Evolutionary conservation across 2,888 invertebrate genomes (phyloP), one percentile per base, ranked within the genome.

Genomic region (Druceiella hillmani): DNA sequence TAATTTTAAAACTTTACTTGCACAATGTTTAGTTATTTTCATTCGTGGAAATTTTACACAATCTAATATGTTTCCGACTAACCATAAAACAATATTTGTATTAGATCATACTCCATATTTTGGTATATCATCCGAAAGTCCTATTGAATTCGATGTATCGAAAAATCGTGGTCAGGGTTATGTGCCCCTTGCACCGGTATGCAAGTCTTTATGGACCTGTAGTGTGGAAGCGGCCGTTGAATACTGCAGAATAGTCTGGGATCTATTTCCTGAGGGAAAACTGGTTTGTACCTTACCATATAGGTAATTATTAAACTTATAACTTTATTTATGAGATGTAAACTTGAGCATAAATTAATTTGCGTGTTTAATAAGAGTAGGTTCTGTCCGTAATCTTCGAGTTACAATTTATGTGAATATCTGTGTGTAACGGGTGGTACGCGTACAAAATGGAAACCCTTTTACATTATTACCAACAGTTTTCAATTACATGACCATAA

Each of bases 221-320:
- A 87, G 89, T 48, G 89, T 97, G 1, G 98, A 98, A 71, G 87
- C 92, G 2, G 86, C 92, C 1, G 79, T 97, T 41, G 99, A 99
- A 63, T 98, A 97, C 58, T 92, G 94, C 53, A 79, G 98, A 14
- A 90, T 99, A 50, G 90, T 94, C 1, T 94, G 92, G 88, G 98
- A 99, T 64, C 72, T 98, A n/a, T 97, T 92, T 70, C 93, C 95
- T 1, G 78, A 80, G 41, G 87, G 86, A 41, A 90, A 92, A 73
- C 64, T 91, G 63, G 88, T 90, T 70, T 59, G 64, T 42, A 27
- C 12, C 33, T 15, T 3, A 14, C 15, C 4, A 30, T 15, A n/a
- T 5, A 39, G 11, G 27, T 27, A 5, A 33, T 1, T n/a, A 32
- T 17, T 7, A 3, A 5, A 33, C 5, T 28, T 16, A 17, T 31